These are phyloP conservation scores for Andrena camellia DNA, from an alignment of 2,888 invertebrate genomes.

Conservation along the genomic window DNA sequence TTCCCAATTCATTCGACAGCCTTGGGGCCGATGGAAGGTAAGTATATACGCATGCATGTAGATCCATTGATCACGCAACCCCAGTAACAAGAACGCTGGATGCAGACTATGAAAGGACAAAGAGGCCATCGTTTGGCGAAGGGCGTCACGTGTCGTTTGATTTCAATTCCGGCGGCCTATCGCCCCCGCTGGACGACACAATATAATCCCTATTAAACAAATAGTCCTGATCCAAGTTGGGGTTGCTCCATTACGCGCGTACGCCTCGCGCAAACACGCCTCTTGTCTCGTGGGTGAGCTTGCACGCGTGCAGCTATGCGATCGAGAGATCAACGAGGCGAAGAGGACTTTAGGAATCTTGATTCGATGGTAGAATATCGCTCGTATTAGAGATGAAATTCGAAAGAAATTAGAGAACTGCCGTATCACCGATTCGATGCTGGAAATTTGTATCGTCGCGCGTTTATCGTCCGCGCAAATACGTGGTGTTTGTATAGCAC, in stretches of 20 bases:
- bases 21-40: not conserved
- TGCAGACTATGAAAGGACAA: constrained; percentile 36
- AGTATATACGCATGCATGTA: not conserved
- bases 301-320: constrained; percentile 6
- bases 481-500: constrained; percentile 56
- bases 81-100: constrained; percentile 49
- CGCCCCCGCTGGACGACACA: constrained; percentile 65
- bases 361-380: too few relatives aligned
- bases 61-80: constrained; percentile 21
- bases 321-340: too few relatives aligned
- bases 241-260: constrained; percentile 38
- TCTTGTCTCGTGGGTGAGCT: constrained; percentile 24
- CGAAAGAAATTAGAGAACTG: too few relatives aligned
- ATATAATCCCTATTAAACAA: constrained; percentile 76
- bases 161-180: constrained; percentile 70
- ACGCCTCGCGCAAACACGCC: constrained; percentile 23
- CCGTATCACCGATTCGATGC: not conserved
- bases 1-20: not conserved
- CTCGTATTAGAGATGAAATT: too few relatives aligned
- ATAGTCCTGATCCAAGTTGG: constrained; percentile 59
- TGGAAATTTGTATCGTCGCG: constrained; percentile 19
- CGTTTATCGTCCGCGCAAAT: constrained; percentile 37
- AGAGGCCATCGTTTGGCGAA: constrained; percentile 55
- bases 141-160: constrained; percentile 77
- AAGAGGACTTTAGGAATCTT: too few relatives aligned